Evolutionary conservation across 1,140 invertebrate species (phyloP).

Genomic region (Tachypleus tridentatus): DNA sequence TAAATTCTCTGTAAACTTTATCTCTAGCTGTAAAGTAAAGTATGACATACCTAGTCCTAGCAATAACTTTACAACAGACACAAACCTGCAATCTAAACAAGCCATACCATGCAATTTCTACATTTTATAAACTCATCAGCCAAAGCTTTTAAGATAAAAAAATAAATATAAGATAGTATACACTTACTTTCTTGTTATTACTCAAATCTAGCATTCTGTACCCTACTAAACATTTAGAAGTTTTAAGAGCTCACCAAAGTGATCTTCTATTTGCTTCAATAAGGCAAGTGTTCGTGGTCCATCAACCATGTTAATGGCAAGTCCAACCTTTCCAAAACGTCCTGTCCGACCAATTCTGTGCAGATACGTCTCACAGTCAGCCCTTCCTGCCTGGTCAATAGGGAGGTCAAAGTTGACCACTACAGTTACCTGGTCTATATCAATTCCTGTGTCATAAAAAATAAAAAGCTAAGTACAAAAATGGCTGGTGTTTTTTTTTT

Average conservation of each 20-base stretch:
- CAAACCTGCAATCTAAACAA: no score
- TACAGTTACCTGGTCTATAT: conserved; percentile 92
- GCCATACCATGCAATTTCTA: not conserved
- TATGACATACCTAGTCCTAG: not conserved
- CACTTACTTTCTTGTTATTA: not conserved
- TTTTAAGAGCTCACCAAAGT: conserved; percentile 52
- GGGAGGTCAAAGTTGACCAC: conserved; percentile 99
- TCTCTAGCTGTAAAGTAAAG: not conserved
- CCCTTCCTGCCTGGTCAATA: conserved; percentile 43
- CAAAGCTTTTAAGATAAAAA: not conserved
- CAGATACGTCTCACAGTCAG: conserved; percentile 93
- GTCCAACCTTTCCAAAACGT: conserved; percentile 85
- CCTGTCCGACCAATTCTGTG: conserved; percentile 94
- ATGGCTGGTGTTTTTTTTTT: no score
- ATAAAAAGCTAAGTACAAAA: no score
- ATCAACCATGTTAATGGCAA: conserved; percentile 82
- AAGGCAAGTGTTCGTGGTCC: conserved; percentile 52
- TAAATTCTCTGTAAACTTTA: not conserved
- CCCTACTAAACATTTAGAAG: not conserved
- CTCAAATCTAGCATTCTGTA: not conserved
- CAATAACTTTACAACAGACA: no score
- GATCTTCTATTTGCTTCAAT: conserved; percentile 67
- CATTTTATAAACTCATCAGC: not conserved
- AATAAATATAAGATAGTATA: not conserved
- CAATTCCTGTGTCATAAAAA: conserved; percentile 45